Evolutionary conservation across 2,113 vertebrate species (phyloP), one percentile per base, ranked within the genome.

Genomic region (Micromys minutus): DNA sequence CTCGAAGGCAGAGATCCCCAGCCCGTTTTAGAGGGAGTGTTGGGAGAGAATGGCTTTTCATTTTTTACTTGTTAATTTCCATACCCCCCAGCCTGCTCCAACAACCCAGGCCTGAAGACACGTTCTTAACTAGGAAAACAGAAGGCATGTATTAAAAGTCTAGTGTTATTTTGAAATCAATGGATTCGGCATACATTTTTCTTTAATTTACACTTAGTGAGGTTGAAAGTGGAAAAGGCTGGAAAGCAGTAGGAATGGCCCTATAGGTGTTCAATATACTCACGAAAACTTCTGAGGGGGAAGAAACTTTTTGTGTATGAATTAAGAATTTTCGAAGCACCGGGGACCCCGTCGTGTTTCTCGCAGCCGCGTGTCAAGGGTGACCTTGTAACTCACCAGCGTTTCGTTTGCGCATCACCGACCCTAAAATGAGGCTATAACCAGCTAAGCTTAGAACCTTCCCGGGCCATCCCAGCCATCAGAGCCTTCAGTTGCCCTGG

Each of bases 51-150:
- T 71, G 87, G 63, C 91, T 91, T 96, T 94, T 69, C 72, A 92
- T 89, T 97, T 74, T 89, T 81, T 42, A 63, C 59, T 91, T 36
- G 63, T 84, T 92, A 87, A 94, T 97, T 94, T 95, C 95, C 26
- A 0, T 63, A 69, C 72, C 76, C 15, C 4, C 45, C 89, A 77
- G 89, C 57, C 11, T 42, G 29, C 69, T 36, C 4, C 0, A 57
- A 61, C 57, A 21, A 42, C 15, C 42, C 31, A 5, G 6, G 52
- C 83, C 71, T 59, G 88, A 50, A 24, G 81, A 10, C 0, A 17
- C 0, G 0, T 39, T 76, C 45, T 89, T 87, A 80, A 76, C 67
- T 4, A 50, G 29, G 50, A 61, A 90, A 80, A 75, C 59, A 61
- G 71, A 80, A 89, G 47, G 13, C 69, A 42, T 6, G 31, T 45